Evolutionary conservation across 2,888 invertebrate genomes (phyloP).

Genomic region (Globia sparganii): DNA sequence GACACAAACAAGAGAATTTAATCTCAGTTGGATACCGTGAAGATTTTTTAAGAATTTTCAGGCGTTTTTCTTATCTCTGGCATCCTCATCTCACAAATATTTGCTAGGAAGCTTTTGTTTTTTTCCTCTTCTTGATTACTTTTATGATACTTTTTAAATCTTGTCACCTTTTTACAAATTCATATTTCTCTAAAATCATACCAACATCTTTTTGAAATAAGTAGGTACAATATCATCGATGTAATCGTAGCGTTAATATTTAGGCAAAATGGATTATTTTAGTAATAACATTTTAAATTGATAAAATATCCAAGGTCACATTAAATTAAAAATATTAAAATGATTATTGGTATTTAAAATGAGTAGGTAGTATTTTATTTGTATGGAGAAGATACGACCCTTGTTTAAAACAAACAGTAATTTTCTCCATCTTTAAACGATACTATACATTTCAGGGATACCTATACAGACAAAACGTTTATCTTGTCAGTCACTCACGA

Average conservation of each 20-base stretch:
- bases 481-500: constrained; percentile 23
- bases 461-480: constrained; percentile 8
- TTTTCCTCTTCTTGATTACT: constrained; percentile 36
- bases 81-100: constrained; percentile 76
- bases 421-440: neutral
- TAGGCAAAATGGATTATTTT: neutral
- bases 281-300: neutral
- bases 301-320: neutral
- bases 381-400: neutral
- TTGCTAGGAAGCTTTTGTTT: constrained; percentile 67
- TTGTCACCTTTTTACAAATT: neutral
- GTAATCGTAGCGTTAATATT: neutral
- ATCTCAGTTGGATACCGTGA: constrained; percentile 75
- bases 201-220: neutral
- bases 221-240: neutral
- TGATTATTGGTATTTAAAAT: no score
- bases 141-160: constrained; percentile 10
- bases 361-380: neutral
- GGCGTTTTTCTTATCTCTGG: constrained; percentile 75
- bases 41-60: constrained; percentile 80
- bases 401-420: neutral
- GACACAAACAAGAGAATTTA: constrained; percentile 73
- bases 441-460: neutral
- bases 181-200: neutral
- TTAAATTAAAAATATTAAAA: no score